Conservation (phyloP, 2,888 invertebrate genomes). For the Cheilosia vulpina region DNA sequence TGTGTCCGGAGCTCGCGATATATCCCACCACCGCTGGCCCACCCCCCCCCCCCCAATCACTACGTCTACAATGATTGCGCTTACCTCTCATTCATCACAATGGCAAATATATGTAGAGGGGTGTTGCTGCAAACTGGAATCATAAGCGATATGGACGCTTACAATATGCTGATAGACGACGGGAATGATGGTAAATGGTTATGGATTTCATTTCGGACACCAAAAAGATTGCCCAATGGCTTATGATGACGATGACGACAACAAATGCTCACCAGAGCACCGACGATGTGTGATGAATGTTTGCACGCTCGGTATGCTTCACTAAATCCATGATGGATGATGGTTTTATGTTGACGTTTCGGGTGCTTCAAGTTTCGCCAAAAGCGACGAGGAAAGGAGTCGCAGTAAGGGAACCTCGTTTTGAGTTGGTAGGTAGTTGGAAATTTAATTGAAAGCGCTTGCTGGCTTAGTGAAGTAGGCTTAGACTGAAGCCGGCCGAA, state of each 20-base stretch:
- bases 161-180: constrained; percentile 63
- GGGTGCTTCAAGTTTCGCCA: constrained; percentile 29
- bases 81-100: constrained; percentile 68
- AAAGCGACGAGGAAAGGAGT: neutral
- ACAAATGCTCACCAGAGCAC: constrained; percentile 3
- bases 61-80: constrained; percentile 41
- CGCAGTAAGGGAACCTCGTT: neutral
- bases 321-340: constrained; percentile 73
- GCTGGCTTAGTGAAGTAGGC: constrained; percentile 10
- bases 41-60: constrained; percentile 34
- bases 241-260: constrained; percentile 20
- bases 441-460: constrained; percentile 38
- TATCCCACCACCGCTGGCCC: neutral
- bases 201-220: constrained; percentile 60
- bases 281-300: constrained; percentile 63
- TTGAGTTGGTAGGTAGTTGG: neutral
- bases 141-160: constrained; percentile 64
- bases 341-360: constrained; percentile 65
- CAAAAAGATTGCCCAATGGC: constrained; percentile 57
- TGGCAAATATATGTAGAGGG: constrained; percentile 7
- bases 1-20: neutral
- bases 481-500: constrained; percentile 6
- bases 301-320: constrained; percentile 64
- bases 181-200: constrained; percentile 44
- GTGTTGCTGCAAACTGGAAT: constrained; percentile 17